Evolutionary conservation across 2,113 vertebrate genomes (phyloP).

Genomic region (Cricetomys ansorgei): DNA sequence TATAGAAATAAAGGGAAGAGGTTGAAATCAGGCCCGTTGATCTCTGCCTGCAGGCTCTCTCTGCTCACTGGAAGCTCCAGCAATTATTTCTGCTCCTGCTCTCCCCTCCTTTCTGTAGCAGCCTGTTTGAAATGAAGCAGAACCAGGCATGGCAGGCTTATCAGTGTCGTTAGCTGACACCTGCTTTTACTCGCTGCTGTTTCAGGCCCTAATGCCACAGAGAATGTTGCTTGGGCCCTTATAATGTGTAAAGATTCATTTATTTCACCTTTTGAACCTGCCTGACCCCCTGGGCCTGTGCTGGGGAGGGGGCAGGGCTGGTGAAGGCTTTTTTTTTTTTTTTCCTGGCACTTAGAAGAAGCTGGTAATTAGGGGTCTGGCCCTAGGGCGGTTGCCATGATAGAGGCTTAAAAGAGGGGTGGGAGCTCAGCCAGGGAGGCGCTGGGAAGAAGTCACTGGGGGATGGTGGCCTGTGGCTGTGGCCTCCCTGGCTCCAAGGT

Average conservation of each 20-base stretch:
- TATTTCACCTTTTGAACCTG: conserved; percentile 91
- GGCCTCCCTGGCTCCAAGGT: not conserved
- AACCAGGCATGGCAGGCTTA: conserved; percentile 88
- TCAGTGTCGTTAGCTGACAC: conserved; percentile 89
- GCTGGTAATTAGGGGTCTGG: conserved; percentile 84
- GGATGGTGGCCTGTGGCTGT: not conserved
- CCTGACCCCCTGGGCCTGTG: conserved; percentile 84
- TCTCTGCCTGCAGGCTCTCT: conserved; percentile 91
- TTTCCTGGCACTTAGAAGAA: conserved; percentile 81
- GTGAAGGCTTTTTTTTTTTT: conserved; percentile 52
- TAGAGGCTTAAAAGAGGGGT: conserved; percentile 73
- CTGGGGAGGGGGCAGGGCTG: conserved; percentile 43
- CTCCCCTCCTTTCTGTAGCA: conserved; percentile 81
- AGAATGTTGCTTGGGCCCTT: conserved; percentile 88
- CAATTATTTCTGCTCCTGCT: conserved; percentile 91
- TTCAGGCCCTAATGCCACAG: conserved; percentile 88
- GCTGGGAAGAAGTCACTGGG: conserved; percentile 29
- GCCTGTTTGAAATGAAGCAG: conserved; percentile 92
- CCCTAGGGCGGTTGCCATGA: conserved; percentile 81
- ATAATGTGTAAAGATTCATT: conserved; percentile 90
- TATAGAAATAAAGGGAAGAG: conserved; percentile 91
- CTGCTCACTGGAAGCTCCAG: conserved; percentile 87
- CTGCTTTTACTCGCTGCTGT: conserved; percentile 89
- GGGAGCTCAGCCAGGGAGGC: conserved; percentile 44
- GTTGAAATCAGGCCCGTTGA: conserved; percentile 91